Evolutionary conservation across 2,113 vertebrate species (phyloP).

Genomic region (Plestiodon gilberti): DNA sequence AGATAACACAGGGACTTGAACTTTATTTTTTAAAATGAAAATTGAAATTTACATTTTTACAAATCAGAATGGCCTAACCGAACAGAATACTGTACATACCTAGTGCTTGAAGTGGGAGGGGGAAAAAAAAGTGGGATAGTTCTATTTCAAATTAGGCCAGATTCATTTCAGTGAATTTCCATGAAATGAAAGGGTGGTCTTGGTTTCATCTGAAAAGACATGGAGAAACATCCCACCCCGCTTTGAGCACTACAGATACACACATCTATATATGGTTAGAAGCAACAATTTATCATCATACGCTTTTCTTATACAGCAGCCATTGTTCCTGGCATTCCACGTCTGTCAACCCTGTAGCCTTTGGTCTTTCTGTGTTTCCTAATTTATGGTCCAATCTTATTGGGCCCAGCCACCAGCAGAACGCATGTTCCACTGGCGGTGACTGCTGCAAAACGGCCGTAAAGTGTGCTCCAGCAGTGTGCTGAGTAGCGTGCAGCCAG

Average conservation of each 20-base stretch:
- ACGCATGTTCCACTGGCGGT: no score
- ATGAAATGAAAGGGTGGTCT: no score
- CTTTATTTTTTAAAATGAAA: not conserved
- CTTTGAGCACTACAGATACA: no score
- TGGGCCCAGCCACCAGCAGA: no score
- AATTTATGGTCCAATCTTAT: not conserved
- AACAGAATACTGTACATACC: not conserved
- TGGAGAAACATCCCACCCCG: not conserved
- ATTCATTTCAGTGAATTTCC: no score
- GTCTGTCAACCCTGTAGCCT: not conserved
- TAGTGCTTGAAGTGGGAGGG: no score
- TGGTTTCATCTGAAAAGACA: no score
- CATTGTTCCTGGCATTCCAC: not conserved
- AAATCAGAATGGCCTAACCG: not conserved
- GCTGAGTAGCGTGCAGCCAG: no score
- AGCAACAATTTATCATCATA: not conserved
- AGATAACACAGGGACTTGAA: not conserved
- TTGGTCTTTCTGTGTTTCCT: not conserved
- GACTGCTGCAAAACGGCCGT: no score
- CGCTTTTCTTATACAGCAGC: not conserved
- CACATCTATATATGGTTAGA: not conserved
- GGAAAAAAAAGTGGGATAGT: no score
- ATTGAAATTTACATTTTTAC: not conserved
- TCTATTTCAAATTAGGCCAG: no score
- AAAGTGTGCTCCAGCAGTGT: no score